These are phyloP conservation scores for Choreutis nemorana DNA, from an alignment of 2,888 invertebrate species.

Conservation along the genomic window DNA sequence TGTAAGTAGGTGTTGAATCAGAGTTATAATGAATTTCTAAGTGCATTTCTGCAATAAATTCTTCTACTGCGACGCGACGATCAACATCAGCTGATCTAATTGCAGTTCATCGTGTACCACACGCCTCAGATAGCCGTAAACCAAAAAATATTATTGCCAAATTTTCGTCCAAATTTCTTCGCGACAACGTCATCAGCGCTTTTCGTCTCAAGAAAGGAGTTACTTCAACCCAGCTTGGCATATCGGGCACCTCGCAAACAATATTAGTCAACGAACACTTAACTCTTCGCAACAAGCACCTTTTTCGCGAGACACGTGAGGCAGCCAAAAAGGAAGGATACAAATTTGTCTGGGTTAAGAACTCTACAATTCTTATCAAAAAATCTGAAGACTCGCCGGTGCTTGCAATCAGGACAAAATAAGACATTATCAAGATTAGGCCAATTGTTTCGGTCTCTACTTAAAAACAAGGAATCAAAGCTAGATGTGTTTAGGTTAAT, in stretches of 20 bases:
- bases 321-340: neutral
- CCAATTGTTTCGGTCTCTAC: too few species aligned
- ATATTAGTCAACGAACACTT: neutral
- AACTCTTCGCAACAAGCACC: neutral
- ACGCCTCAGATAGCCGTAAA: neutral
- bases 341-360: neutral
- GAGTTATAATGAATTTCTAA: too few species aligned
- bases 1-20: too few species aligned
- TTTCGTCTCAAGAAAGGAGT: neutral
- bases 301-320: neutral
- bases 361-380: neutral
- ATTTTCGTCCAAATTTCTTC: neutral
- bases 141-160: neutral
- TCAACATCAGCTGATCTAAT: too few species aligned
- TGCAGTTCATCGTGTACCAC: neutral
- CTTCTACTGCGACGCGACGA: too few species aligned
- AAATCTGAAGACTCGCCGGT: neutral
- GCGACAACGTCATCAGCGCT: neutral
- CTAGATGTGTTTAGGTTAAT: too few species aligned
- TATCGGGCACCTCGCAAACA: neutral
- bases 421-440: neutral
- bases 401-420: neutral
- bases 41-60: too few species aligned
- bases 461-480: too few species aligned
- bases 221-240: neutral